Evolutionary conservation across 2,888 invertebrate genomes (phyloP), one percentile per base, ranked within the genome.

Genomic region (Phyllotreta cruciferae): DNA sequence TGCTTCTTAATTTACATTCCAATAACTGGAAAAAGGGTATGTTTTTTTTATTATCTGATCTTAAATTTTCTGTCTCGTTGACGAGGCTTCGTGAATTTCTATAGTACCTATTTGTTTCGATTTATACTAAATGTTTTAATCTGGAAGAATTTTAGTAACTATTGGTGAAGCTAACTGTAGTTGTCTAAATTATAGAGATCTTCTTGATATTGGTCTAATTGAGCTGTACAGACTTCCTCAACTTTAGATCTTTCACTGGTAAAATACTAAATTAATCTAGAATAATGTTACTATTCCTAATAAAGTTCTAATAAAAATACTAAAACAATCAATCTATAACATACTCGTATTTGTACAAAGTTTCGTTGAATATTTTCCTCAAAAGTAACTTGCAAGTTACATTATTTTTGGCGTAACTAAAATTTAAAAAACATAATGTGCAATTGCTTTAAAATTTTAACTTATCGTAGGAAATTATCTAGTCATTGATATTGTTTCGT

Each of bases 401-500:
- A 44, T 44, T 44, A 7, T 10, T 13, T 44, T 44, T 44, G n/a
- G 44, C 14, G 10, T 44, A 6, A 3, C 10, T 44, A 13, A 44
- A n/a, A 44, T 56, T 56, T 38, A 35, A 11, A 14, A 56, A 44
- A 47, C 34, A 38, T n/a, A 56, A 41, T 60, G 60, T 60, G 60
- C 60, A 60, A 60, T 56, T 56, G 45, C 14, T 38, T 50, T 47
- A 11, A 9, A 49, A 35, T 37, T 24, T 24, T 24, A 24, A 1
- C 24, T 4, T 24, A 42, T 11, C 39, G 24, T 57, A 57, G 50
- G 14, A 38, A 64, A 58, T 58, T 53, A 41, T 67, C 69, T 69
- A 69, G 69, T 69, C 64, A 60, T 61, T 62, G 45, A 49, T 65
- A 24, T 44, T 38, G 10, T 42, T 53, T 57, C 66, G 64, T 69